These are phyloP conservation scores for Eretmochelys imbricata DNA, from an alignment of 2,113 vertebrate genomes.

Conservation along the genomic window DNA sequence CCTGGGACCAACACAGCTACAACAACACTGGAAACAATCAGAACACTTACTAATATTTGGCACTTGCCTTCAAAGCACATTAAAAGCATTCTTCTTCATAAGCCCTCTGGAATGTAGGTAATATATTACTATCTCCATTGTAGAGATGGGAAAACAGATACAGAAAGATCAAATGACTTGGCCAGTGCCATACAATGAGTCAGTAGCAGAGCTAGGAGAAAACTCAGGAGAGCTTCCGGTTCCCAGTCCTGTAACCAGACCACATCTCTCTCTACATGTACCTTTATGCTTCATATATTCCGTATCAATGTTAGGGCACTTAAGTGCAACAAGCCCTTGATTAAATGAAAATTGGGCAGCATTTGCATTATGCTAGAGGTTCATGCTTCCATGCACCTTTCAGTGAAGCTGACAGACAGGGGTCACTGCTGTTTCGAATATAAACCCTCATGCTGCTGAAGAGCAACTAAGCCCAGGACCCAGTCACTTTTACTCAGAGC, in stretches of 20 bases:
- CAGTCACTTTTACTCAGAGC: not conserved
- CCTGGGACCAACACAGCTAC: not conserved
- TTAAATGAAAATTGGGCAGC: not conserved
- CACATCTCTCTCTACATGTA: not conserved
- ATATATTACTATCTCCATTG: not conserved
- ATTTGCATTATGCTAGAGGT: not conserved
- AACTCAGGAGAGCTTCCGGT: not conserved
- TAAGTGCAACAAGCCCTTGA: not conserved
- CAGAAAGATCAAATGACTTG: not conserved
- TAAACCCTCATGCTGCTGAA: not conserved
- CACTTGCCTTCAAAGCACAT: not conserved
- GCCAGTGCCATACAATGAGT: not conserved
- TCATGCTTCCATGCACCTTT: not conserved
- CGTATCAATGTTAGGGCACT: not conserved
- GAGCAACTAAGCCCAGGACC: not conserved
- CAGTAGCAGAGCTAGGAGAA: not conserved
- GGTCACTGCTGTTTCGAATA: not conserved
- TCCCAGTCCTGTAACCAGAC: not conserved
- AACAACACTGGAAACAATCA: not conserved
- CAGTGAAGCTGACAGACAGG: not conserved
- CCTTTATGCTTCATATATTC: not conserved
- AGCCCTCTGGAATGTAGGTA: not conserved
- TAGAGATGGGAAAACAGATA: not conserved
- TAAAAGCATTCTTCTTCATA: not conserved
- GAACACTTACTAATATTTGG: not conserved